phyloP scores from a whole-genome alignment of 2,888 invertebrate genomes.

The Automeris io region DNA sequence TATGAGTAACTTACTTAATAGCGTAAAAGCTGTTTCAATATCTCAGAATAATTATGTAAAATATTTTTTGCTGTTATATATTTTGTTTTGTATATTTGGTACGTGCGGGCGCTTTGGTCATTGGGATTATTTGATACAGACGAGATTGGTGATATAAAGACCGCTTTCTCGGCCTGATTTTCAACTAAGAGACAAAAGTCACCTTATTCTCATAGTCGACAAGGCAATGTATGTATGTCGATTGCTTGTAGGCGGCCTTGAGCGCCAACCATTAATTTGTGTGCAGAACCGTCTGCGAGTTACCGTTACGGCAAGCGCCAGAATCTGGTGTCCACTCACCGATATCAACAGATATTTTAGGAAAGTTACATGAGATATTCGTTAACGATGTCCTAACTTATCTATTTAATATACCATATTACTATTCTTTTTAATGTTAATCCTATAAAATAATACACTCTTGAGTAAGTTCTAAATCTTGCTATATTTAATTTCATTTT shows the following conservation, averaged over 20 bases:
- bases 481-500: no score
- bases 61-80: slow-evolving; percentile 22
- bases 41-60: no score
- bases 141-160: slow-evolving; percentile 30
- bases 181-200: slow-evolving; percentile 56
- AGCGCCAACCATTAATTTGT: slow-evolving; percentile 71
- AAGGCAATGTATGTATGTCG: slow-evolving; percentile 73
- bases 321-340: slow-evolving; percentile 53
- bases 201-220: slow-evolving; percentile 68
- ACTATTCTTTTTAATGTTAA: no score
- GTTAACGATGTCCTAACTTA: slow-evolving; percentile 8
- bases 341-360: slow-evolving; percentile 40
- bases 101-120: slow-evolving; percentile 14
- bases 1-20: no score
- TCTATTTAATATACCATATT: slow-evolving; percentile 11
- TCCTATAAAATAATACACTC: no score
- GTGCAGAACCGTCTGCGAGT: slow-evolving; percentile 60
- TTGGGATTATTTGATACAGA: slow-evolving; percentile 9
- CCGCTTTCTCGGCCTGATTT: slow-evolving; percentile 70
- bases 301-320: slow-evolving; percentile 65
- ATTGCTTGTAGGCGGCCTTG: slow-evolving; percentile 74
- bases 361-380: slow-evolving; percentile 17
- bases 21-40: no score
- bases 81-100: slow-evolving; percentile 24
- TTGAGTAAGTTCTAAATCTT: no score